Evolutionary conservation across 2,797 vertebrate genomes (phyloP).

Genomic region (Eleutherodactylus coqui): DNA sequence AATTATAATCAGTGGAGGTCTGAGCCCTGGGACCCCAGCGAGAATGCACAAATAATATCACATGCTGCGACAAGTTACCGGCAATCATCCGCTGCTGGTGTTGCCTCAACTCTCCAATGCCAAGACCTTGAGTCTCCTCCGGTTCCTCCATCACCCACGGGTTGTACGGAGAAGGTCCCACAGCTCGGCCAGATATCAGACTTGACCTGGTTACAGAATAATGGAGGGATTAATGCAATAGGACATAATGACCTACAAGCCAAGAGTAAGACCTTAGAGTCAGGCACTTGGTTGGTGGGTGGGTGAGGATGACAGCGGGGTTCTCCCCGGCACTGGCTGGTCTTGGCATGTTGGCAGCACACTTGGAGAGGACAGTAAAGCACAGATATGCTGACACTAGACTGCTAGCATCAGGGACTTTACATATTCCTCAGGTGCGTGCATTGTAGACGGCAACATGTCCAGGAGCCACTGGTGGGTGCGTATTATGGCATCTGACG

Average conservation of each 20-base stretch:
- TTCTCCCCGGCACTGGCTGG: too few species aligned
- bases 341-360: too few species aligned
- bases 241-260: neutral
- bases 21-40: too few species aligned
- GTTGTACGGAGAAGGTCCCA: constrained; percentile 69
- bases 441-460: too few species aligned
- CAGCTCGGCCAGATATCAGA: constrained; percentile 79
- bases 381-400: too few species aligned
- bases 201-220: constrained; percentile 77
- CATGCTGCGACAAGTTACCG: constrained; percentile 72
- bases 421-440: too few species aligned
- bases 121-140: constrained; percentile 88
- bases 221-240: neutral
- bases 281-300: neutral
- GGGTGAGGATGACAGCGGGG: neutral
- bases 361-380: too few species aligned
- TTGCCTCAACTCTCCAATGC: constrained; percentile 87
- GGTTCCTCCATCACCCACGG: constrained; percentile 93
- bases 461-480: too few species aligned
- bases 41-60: neutral
- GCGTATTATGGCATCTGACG: too few species aligned
- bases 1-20: too few species aligned
- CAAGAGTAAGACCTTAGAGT: neutral
- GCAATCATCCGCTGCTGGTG: constrained; percentile 91
- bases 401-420: too few species aligned